Percentiles rank a stretch among this genome's conserved stretches.
Evolutionary conservation across 1,140 invertebrate genomes (phyloP).

Genomic region (Thaumetopoea pityocampa): DNA sequence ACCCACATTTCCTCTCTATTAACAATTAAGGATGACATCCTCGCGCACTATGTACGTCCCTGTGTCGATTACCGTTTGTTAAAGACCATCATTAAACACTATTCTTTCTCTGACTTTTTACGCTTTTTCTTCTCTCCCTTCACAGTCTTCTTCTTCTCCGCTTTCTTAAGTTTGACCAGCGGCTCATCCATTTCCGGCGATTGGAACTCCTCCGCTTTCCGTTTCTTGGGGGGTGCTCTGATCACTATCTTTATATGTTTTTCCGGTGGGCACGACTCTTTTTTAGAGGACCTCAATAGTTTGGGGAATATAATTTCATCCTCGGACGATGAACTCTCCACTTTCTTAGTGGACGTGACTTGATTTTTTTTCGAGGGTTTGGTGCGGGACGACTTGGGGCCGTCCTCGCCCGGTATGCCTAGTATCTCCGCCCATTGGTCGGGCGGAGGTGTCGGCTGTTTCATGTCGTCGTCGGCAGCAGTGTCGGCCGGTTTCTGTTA

Average conservation of each 20-base stretch:
- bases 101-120: conserved; percentile 67
- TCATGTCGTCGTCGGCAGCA: conserved; percentile 42
- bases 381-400: conserved; percentile 20
- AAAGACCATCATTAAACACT: conserved; percentile 61
- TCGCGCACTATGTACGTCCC: conserved; percentile 4
- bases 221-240: conserved; percentile 53
- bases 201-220: conserved; percentile 42
- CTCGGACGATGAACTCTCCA: conserved; percentile 12
- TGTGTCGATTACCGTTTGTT: conserved; percentile 37
- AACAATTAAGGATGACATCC: too few relatives aligned
- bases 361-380: conserved; percentile 15
- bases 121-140: conserved; percentile 53
- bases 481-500: conserved; percentile 47
- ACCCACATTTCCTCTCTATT: too few relatives aligned
- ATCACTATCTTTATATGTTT: conserved; percentile 28
- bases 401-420: conserved; percentile 53
- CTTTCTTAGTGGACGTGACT: conserved; percentile 11
- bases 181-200: conserved; percentile 38
- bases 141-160: conserved; percentile 36
- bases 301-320: background rate
- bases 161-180: conserved; percentile 19
- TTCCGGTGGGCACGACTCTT: conserved; percentile 26
- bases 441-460: conserved; percentile 58
- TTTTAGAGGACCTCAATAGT: conserved; percentile 14
- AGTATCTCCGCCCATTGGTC: conserved; percentile 70